Evolutionary conservation across 2,888 invertebrate genomes (phyloP), one percentile per base, ranked within the genome.

Genomic region (Drosophila cognata): DNA sequence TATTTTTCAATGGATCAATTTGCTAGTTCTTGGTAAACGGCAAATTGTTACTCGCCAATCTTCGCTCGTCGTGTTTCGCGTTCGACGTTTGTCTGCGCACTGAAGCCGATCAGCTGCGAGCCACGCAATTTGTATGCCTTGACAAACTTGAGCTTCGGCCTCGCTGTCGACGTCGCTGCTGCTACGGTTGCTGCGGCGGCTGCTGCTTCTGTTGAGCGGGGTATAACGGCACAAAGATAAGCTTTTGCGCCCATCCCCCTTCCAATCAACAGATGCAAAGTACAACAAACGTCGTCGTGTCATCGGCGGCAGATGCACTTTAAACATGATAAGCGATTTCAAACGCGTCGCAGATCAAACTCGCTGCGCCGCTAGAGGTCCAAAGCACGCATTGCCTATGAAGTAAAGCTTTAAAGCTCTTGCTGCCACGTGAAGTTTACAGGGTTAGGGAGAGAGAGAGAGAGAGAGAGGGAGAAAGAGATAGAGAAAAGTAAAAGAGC

Each of bases 51-150:
- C 8, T 25, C 4, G 7, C 4, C 4, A 46, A 4, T 16, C 7
- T 21, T 21, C 2, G 2, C 35, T n/a, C 41, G 0, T 28, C 31
- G 70, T 77, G 58, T 66, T 58, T 60, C 55, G 65, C 70, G 59
- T 68, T 83, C 75, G 84, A 79, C 87, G 72, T 58, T 51, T 79
- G 80, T 58, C 77, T 75, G 72, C 73, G 77, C 61, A 92, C 91
- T 92, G 86, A 46, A 92, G 62, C 66, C 73, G 72, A 81, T 81
- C 77, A 71, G 80, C 71, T 81, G 81, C 62, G 52, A 59, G 53
- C 60, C 60, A 64, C 85, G 80, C 84, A 84, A 83, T 90, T 91
- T 89, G 79, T 89, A 89, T 80, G 80, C 63, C 69, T 60, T 56
- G 56, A 56, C 65, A 33, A 31, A 36, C 16, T 65, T 68, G 35